Conservation (phyloP, 2,888 invertebrate species). For the Thera obeliscata region DNA sequence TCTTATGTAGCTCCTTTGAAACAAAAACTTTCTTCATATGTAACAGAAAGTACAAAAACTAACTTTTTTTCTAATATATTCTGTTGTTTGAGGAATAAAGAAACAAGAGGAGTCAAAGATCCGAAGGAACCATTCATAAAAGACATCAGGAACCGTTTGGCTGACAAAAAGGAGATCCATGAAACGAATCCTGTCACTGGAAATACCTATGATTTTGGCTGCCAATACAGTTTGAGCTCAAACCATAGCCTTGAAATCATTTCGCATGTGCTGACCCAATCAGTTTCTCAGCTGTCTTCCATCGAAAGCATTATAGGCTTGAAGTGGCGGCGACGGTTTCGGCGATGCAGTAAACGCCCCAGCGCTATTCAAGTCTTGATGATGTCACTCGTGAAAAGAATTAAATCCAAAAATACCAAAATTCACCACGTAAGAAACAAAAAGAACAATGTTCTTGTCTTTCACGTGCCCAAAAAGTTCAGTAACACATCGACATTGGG, state of each 20-base stretch:
- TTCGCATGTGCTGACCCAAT: constrained; percentile 54
- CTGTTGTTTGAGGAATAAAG: constrained; percentile 48
- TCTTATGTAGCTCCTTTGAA: constrained; percentile 43
- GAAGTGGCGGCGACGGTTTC: constrained; percentile 42
- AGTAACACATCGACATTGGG: constrained; percentile 44
- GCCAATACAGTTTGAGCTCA: constrained; percentile 56
- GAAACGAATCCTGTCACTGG: constrained; percentile 36
- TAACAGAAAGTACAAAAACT: constrained; percentile 37
- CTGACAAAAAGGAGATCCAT: constrained; percentile 24
- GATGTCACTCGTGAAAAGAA: constrained; percentile 51
- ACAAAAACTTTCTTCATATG: constrained; percentile 24
- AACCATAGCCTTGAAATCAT: constrained; percentile 60
- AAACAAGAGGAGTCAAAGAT: constrained; percentile 14
- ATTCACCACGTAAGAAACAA: constrained; percentile 36
- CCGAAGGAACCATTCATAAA: not conserved
- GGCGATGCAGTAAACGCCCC: constrained; percentile 29
- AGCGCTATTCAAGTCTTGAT: constrained; percentile 49
- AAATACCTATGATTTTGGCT: constrained; percentile 51
- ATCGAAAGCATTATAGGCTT: constrained; percentile 44
- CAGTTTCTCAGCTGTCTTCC: constrained; percentile 51
- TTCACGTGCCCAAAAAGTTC: constrained; percentile 48
- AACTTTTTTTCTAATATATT: constrained; percentile 44
- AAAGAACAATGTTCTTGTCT: constrained; percentile 52
- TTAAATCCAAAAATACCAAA: constrained; percentile 47
- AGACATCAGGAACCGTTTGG: constrained; percentile 7